Conservation (phyloP, 2,888 invertebrate species). For the Allolobophora icterica region DNA sequence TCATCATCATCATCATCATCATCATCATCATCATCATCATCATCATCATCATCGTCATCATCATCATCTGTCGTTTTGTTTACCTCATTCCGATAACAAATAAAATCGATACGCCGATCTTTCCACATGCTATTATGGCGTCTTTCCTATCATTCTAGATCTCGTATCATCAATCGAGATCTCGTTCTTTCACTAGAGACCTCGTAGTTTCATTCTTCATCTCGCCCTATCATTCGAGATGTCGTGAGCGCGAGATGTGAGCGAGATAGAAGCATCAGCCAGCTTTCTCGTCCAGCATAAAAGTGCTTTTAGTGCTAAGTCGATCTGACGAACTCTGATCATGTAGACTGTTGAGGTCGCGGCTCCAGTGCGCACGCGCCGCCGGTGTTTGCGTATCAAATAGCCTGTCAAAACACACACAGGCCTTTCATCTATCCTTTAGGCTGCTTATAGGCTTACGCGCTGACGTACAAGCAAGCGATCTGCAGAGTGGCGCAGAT, state of each 20-base stretch:
- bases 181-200: background rate
- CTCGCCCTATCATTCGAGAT: background rate
- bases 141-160: background rate
- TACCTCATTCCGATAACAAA: background rate
- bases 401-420: background rate
- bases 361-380: background rate
- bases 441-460: conserved; percentile 12
- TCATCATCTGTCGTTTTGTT: background rate
- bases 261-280: background rate
- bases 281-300: background rate
- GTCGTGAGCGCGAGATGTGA: background rate
- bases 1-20: conserved; percentile 21
- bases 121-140: background rate
- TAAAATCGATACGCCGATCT: background rate
- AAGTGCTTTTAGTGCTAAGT: background rate
- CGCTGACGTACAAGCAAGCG: background rate
- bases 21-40: background rate
- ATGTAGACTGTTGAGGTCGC: background rate
- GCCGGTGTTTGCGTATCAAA: conserved; percentile 8
- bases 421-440: background rate
- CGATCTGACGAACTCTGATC: background rate
- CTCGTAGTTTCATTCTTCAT: background rate
- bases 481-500: background rate
- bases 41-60: conserved; percentile 32
- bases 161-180: background rate